Percentiles rank a stretch among this genome's conserved stretches.
Evolutionary conservation across 2,797 vertebrate genomes (phyloP).

Genomic region (Acrossocheilus fasciatus): DNA sequence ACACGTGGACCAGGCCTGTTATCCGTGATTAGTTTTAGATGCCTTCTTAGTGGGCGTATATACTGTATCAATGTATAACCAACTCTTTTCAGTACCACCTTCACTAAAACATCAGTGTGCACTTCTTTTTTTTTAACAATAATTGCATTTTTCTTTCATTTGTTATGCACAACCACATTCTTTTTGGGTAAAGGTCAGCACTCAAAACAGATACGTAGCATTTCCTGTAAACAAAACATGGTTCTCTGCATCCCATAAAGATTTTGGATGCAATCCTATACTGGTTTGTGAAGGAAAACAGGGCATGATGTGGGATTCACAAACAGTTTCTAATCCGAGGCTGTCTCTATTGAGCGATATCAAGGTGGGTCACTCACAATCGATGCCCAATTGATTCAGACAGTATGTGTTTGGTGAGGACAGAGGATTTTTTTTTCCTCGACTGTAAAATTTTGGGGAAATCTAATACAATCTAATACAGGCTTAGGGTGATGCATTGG

Average conservation of each 20-base stretch:
- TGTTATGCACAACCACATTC: not conserved
- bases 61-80: constrained; percentile 73
- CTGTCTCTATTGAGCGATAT: constrained; percentile 49
- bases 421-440: constrained; percentile 70
- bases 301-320: not conserved
- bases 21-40: constrained; percentile 61
- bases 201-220: constrained; percentile 34
- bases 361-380: constrained; percentile 51
- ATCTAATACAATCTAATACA: constrained; percentile 43
- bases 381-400: constrained; percentile 55
- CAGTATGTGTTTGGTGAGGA: constrained; percentile 52
- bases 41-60: constrained; percentile 59
- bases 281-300: not conserved
- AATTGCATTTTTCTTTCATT: constrained; percentile 20
- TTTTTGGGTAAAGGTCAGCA: not conserved
- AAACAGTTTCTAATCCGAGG: constrained; percentile 37
- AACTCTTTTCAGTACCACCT: constrained; percentile 64
- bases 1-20: constrained; percentile 49
- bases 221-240: constrained; percentile 1
- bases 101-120: constrained; percentile 51
- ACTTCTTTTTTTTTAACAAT: constrained; percentile 22
- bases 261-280: not conserved
- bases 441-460: constrained; percentile 43
- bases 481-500: constrained; percentile 39
- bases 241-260: constrained; percentile 15